Conservation (phyloP, 2,113 vertebrate species). For the Gymnorhina tibicen region DNA sequence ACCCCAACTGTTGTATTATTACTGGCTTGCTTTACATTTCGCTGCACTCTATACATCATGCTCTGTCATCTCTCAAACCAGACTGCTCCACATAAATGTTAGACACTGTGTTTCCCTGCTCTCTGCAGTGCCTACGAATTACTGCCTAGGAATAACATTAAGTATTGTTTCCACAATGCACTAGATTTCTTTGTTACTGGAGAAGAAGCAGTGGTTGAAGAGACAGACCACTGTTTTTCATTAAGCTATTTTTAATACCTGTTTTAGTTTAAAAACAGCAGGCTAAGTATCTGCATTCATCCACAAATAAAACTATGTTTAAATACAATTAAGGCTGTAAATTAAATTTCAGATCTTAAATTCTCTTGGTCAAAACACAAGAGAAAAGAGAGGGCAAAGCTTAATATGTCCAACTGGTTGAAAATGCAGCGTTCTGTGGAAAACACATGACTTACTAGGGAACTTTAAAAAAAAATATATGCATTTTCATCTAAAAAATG, state of each 20-base stretch:
- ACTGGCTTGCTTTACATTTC: not conserved
- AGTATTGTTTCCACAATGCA: not conserved
- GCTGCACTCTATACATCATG: not conserved
- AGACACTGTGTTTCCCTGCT: not conserved
- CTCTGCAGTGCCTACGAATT: not conserved
- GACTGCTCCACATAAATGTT: not conserved
- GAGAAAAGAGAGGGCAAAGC: not conserved
- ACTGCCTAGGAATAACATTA: not conserved
- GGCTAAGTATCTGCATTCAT: not conserved
- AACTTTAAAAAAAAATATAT: not conserved
- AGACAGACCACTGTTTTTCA: not conserved
- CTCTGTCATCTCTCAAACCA: not conserved
- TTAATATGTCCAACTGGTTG: not conserved
- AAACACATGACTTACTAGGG: not conserved
- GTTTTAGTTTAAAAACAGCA: not conserved
- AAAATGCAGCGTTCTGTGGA: not conserved
- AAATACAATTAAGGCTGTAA: not conserved
- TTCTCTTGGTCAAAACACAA: not conserved
- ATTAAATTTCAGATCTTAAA: slow-evolving; percentile 38
- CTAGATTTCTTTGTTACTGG: not conserved
- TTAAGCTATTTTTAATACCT: not conserved
- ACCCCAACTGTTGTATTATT: not conserved
- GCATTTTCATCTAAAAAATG: not conserved
- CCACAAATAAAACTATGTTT: slow-evolving; percentile 11
- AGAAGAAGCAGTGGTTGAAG: not conserved